Percentiles rank a stretch among this genome's conserved stretches.
Conservation (phyloP, 2,888 invertebrate species). For the Meloe dianella region DNA sequence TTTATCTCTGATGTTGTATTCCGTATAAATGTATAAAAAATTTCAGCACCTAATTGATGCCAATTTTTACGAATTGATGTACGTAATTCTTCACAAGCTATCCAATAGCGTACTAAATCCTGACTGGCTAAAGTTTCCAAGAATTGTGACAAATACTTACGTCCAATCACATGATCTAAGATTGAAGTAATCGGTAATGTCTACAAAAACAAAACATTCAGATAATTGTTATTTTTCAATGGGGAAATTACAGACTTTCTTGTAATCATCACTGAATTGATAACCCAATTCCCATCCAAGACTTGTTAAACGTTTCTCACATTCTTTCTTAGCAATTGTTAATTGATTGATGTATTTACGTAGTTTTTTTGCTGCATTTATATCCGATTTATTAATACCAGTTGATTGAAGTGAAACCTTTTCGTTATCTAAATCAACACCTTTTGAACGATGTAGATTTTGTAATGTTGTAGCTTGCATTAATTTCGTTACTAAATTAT, state of each 20-base stretch:
- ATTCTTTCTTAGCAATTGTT: slow-evolving; percentile 79
- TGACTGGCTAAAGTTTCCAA: slow-evolving; percentile 83
- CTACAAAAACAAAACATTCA: slow-evolving; percentile 57
- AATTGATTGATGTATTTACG: slow-evolving; percentile 84
- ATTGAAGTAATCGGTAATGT: slow-evolving; percentile 75
- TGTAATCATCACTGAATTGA: slow-evolving; percentile 49
- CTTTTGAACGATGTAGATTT: slow-evolving; percentile 86
- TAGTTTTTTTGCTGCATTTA: slow-evolving; percentile 79
- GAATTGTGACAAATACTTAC: slow-evolving; percentile 81
- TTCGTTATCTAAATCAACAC: slow-evolving; percentile 72
- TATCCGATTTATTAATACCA: slow-evolving; percentile 75
- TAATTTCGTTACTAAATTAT: slow-evolving; percentile 81
- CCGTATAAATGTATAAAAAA: slow-evolving; percentile 87
- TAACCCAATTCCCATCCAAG: slow-evolving; percentile 78
- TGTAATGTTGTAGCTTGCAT: slow-evolving; percentile 93
- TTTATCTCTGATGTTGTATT: slow-evolving; percentile 82
- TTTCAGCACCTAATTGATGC: slow-evolving; percentile 90
- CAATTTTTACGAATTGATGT: slow-evolving; percentile 76
- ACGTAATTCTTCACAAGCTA: slow-evolving; percentile 83
- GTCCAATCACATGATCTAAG: slow-evolving; percentile 78
- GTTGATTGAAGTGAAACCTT: slow-evolving; percentile 61
- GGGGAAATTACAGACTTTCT: no score
- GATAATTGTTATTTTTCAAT: no score
- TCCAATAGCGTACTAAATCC: slow-evolving; percentile 86
- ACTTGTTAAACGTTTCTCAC: slow-evolving; percentile 76